These are phyloP conservation scores for Okamejei kenojei DNA, from an alignment of 2,797 vertebrate species.

Conservation along the genomic window DNA sequence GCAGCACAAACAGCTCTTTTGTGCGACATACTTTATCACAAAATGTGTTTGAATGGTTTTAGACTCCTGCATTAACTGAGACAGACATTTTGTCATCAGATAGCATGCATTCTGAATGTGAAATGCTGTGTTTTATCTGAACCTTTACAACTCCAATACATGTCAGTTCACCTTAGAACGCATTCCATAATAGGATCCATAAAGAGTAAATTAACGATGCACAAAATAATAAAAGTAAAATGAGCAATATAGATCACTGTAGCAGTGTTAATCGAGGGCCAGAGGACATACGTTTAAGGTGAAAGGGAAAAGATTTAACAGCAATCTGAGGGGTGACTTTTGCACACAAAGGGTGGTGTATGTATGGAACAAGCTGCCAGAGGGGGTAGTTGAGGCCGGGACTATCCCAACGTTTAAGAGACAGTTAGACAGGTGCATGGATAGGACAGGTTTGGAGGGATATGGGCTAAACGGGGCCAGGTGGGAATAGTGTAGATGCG, in stretches of 20 bases:
- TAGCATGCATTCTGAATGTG: constrained; percentile 30
- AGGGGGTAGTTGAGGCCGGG: too few species aligned
- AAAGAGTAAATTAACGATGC: constrained; percentile 31
- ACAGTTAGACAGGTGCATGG: too few species aligned
- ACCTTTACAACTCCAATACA: constrained; percentile 20
- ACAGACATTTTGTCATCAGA: constrained; percentile 29
- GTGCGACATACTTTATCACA: background rate
- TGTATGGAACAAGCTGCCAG: too few species aligned
- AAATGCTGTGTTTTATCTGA: constrained; percentile 6
- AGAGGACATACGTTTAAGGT: too few species aligned
- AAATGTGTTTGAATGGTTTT: constrained; percentile 29
- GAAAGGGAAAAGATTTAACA: too few species aligned
- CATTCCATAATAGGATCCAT: constrained; percentile 25
- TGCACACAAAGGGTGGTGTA: too few species aligned
- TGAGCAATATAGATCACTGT: background rate
- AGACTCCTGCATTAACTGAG: constrained; percentile 4
- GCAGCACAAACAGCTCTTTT: background rate
- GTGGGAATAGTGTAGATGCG: too few species aligned
- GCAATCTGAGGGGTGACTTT: too few species aligned
- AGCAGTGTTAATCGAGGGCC: background rate
- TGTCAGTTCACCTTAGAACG: constrained; percentile 35
- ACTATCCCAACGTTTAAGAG: too few species aligned
- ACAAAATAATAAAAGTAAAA: background rate
- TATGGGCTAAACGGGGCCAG: too few species aligned
- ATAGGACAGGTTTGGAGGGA: too few species aligned